These are phyloP conservation scores for Portunus trituberculatus DNA, from an alignment of 1,140 invertebrate species.

Conservation along the genomic window DNA sequence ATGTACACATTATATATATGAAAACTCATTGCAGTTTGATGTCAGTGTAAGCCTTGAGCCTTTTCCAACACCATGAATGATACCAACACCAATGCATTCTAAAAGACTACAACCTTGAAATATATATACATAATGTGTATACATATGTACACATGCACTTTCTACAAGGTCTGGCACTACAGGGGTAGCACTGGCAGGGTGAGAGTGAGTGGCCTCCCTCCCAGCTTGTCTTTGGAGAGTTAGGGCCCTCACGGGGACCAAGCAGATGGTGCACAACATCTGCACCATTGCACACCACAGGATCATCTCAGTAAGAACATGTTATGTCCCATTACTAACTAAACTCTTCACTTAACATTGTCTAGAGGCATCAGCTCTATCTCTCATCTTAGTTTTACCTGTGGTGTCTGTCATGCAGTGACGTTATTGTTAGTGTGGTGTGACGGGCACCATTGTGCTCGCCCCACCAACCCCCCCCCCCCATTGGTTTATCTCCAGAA, in stretches of 20 bases:
- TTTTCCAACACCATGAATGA: neutral
- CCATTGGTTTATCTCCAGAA: neutral
- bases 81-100: neutral
- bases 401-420: neutral
- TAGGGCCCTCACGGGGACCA: neutral
- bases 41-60: neutral
- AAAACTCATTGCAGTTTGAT: neutral
- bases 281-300: neutral
- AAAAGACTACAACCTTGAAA: neutral
- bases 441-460: too few species aligned
- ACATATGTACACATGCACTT: conserved; percentile 56
- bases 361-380: too few species aligned
- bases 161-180: neutral
- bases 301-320: too few species aligned
- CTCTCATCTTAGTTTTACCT: neutral
- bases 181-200: neutral
- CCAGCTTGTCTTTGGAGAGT: neutral
- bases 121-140: conserved; percentile 53
- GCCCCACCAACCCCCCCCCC: neutral
- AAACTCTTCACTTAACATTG: too few species aligned
- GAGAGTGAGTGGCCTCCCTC: neutral
- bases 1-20: conserved; percentile 24
- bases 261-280: neutral
- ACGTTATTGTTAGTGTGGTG: neutral
- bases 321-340: too few species aligned